Percentiles rank a stretch among this genome's conserved stretches.
These are phyloP conservation scores for Probaryconus sp. DNA, from an alignment of 1,140 invertebrate genomes.

Conservation along the genomic window DNA sequence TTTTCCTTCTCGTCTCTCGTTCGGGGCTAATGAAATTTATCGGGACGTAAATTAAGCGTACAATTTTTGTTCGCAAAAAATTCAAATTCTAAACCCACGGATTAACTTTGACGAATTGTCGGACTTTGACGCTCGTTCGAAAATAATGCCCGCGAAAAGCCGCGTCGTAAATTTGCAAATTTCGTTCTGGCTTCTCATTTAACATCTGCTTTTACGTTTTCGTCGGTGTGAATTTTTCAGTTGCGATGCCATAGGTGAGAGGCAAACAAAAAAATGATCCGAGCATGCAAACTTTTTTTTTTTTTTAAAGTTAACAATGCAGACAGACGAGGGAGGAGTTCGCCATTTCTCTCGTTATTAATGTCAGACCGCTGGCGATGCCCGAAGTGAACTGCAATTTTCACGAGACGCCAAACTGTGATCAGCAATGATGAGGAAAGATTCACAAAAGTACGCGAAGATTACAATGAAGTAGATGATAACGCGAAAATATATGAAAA, in stretches of 20 bases:
- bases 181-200: too few relatives aligned
- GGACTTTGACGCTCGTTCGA: too few relatives aligned
- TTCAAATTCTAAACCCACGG: too few relatives aligned
- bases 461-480: constrained; percentile 47
- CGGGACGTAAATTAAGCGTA: too few relatives aligned
- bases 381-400: constrained; percentile 61
- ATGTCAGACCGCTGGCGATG: constrained; percentile 53
- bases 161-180: too few relatives aligned
- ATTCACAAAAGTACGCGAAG: constrained; percentile 39
- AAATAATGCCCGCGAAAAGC: too few relatives aligned
- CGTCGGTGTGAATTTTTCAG: background rate
- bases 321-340: constrained; percentile 37
- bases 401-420: constrained; percentile 41
- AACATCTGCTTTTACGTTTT: too few relatives aligned
- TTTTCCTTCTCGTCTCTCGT: too few relatives aligned
- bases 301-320: constrained; percentile 57
- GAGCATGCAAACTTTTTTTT: constrained; percentile 38
- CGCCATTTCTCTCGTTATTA: constrained; percentile 54
- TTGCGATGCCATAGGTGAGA: constrained; percentile 7
- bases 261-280: constrained; percentile 39
- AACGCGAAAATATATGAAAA: constrained; percentile 4
- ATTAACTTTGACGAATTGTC: too few relatives aligned
- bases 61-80: too few relatives aligned
- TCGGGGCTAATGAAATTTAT: too few relatives aligned
- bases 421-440: constrained; percentile 27